A percentile compares a stretch with the other conserved stretches of the same genome.
These are phyloP conservation scores for Holacanthus passer DNA, from an alignment of 2,113 vertebrate species.

Conservation along the genomic window DNA sequence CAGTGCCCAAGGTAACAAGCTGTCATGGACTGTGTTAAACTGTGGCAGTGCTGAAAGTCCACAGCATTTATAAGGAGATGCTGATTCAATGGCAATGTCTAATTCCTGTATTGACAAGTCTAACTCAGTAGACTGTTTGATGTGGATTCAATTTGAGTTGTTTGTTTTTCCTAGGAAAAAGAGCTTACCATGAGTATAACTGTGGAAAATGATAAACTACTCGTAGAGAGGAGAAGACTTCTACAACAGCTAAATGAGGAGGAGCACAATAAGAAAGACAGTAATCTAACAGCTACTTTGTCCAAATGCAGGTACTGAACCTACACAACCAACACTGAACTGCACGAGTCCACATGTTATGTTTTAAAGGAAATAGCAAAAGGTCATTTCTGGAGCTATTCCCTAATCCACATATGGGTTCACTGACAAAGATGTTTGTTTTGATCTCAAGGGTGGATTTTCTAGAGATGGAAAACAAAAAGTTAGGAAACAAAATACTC, in stretches of 20 bases:
- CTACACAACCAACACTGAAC: neutral
- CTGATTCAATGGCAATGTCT: neutral
- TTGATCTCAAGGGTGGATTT: constrained; percentile 59
- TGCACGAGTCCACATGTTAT: neutral
- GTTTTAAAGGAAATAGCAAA: neutral
- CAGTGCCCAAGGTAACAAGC: neutral
- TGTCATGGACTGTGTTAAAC: neutral
- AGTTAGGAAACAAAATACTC: constrained; percentile 52
- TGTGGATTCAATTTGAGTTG: too few relatives aligned
- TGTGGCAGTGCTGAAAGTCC: neutral
- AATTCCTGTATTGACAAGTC: neutral
- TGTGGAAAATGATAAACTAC: constrained; percentile 70
- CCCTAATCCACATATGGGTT: neutral
- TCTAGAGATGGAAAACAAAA: constrained; percentile 70
- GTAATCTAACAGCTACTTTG: constrained; percentile 37
- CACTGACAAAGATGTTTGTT: neutral
- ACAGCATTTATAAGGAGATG: neutral
- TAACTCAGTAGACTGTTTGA: too few relatives aligned
- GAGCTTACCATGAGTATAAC: constrained; percentile 52
- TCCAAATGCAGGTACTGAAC: constrained; percentile 66
- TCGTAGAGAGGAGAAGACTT: constrained; percentile 60
- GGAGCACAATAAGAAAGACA: constrained; percentile 53
- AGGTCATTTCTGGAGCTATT: neutral
- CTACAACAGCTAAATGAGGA: constrained; percentile 64
- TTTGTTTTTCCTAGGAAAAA: constrained; percentile 66